phyloP scores from a whole-genome alignment of 1,140 invertebrate species.

The Drosophila novamexicana region DNA sequence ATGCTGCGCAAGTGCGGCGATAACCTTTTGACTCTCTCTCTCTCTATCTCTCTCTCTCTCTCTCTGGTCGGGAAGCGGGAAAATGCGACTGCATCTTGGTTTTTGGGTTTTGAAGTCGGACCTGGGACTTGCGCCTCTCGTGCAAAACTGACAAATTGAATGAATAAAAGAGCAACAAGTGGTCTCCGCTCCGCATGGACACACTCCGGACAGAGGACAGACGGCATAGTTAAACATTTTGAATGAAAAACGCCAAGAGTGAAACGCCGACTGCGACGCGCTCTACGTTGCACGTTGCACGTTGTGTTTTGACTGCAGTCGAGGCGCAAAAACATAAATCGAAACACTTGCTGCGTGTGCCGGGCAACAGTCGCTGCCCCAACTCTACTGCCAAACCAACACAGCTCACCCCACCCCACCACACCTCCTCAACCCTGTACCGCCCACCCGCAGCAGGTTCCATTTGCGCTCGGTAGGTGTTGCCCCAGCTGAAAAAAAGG shows the following conservation, averaged over 20 bases:
- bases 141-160: conserved; percentile 84
- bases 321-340: conserved; percentile 82
- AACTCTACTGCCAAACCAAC: neutral
- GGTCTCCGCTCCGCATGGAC: conserved; percentile 64
- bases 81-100: conserved; percentile 27
- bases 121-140: conserved; percentile 23
- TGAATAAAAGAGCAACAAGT: conserved; percentile 84
- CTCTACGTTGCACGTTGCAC: conserved; percentile 17
- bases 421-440: conserved; percentile 26
- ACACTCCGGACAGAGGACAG: conserved; percentile 12
- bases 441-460: conserved; percentile 52
- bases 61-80: conserved; percentile 32
- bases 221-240: conserved; percentile 75
- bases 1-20: conserved; percentile 76
- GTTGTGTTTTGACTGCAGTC: conserved; percentile 49
- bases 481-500: conserved; percentile 37
- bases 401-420: conserved; percentile 7
- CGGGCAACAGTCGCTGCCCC: conserved; percentile 1
- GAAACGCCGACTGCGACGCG: conserved; percentile 31
- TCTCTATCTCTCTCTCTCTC: too few relatives aligned
- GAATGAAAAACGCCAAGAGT: conserved; percentile 73
- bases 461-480: conserved; percentile 73
- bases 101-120: neutral
- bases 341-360: conserved; percentile 74
- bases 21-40: conserved; percentile 82